Evolutionary conservation across 92 coral and sea anemone species (phyloP).

Genomic region (Umimayanthus chanpuru): DNA sequence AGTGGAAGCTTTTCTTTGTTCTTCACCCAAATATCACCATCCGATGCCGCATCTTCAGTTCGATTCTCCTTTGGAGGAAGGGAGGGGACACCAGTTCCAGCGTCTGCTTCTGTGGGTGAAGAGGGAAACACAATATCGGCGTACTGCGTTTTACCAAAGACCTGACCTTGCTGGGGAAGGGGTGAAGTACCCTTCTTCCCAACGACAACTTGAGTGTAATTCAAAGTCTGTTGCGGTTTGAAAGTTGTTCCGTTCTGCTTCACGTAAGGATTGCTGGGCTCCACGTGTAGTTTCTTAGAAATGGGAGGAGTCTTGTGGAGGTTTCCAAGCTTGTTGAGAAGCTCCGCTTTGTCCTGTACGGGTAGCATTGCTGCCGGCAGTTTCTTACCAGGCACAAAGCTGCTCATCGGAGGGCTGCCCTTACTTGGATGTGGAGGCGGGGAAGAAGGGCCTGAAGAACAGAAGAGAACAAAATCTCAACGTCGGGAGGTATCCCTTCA

Average conservation of each 20-base stretch:
- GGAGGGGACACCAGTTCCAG: conserved; percentile 50
- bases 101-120: conserved; percentile 34
- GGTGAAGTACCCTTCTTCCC: conserved; percentile 54
- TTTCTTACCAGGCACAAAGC: conserved; percentile 69
- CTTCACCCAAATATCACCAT: conserved; percentile 77
- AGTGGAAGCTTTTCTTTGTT: conserved; percentile 55
- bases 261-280: not conserved
- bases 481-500: not conserved
- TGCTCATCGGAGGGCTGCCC: conserved; percentile 78
- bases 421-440: conserved; percentile 42
- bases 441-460: conserved; percentile 30
- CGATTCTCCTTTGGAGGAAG: conserved; percentile 64
- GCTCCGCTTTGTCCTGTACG: conserved; percentile 38
- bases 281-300: conserved; percentile 4
- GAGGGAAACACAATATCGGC: conserved; percentile 82
- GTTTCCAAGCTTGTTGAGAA: conserved; percentile 39
- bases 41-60: conserved; percentile 26
- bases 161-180: conserved; percentile 49
- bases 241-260: conserved; percentile 41
- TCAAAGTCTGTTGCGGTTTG: conserved; percentile 41
- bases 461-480: not conserved
- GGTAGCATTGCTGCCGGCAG: conserved; percentile 35
- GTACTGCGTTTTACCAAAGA: conserved; percentile 71
- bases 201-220: conserved; percentile 69
- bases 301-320: conserved; percentile 23